A percentile compares a stretch with the other conserved stretches of the same genome.
phyloP scores from a whole-genome alignment of 2,113 vertebrate species.

The Xenotilapia flavipinnis region DNA sequence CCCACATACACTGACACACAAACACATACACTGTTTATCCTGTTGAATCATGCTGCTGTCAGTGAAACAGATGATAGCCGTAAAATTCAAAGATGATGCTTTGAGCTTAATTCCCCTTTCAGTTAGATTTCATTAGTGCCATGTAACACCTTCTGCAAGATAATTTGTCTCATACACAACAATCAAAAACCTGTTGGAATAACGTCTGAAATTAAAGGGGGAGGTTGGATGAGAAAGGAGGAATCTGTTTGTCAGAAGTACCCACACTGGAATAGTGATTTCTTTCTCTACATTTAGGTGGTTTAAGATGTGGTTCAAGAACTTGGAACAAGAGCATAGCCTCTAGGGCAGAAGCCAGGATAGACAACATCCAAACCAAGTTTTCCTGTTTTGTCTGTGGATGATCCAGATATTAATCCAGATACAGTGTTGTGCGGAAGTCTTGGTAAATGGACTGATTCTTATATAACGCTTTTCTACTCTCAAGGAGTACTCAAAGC shows the following conservation, averaged over 20 bases:
- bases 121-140: slow-evolving; percentile 28
- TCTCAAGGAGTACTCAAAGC: fast-evolving
- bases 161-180: not conserved
- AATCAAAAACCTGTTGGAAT: not conserved
- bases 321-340: not conserved
- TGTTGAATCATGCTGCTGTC: slow-evolving; percentile 17
- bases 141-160: not conserved
- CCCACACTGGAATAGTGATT: not conserved
- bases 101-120: slow-evolving; percentile 18
- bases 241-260: not conserved
- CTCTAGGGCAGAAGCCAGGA: not conserved
- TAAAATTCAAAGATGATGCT: not conserved
- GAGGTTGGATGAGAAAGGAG: not conserved
- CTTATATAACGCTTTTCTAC: not conserved
- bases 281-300: not conserved
- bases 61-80: slow-evolving; percentile 22
- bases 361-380: not conserved
- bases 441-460: not conserved
- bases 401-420: not conserved
- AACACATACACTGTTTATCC: not conserved
- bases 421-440: not conserved
- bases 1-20: not conserved
- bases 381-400: not conserved
- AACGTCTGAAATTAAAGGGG: not conserved
- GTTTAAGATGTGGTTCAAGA: not conserved